phyloP scores from a whole-genome alignment of 2,113 vertebrate species.

The Platysteira castanea region DNA sequence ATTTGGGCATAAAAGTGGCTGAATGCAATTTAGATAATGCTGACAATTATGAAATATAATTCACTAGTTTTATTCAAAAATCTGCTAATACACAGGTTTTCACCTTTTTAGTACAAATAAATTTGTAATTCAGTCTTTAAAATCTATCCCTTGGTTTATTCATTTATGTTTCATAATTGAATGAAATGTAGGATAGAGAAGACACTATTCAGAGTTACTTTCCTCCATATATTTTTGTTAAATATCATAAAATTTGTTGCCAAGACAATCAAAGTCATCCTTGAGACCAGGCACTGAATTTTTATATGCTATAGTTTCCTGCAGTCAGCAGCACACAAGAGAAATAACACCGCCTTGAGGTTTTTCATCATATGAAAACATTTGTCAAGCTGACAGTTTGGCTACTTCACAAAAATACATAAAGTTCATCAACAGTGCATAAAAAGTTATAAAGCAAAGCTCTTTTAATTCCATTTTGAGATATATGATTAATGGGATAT shows the following conservation, averaged over 20 bases:
- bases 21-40: background rate
- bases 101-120: background rate
- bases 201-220: background rate
- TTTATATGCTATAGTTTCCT: conserved; percentile 13
- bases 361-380: conserved; percentile 24
- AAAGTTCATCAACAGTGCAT: conserved; percentile 11
- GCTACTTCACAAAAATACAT: conserved; percentile 56
- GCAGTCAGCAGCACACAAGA: background rate
- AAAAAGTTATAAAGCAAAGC: conserved; percentile 22
- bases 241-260: background rate
- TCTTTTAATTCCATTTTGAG: background rate
- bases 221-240: background rate
- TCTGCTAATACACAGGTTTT: background rate
- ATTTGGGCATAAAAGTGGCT: background rate
- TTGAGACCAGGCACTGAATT: conserved; percentile 28
- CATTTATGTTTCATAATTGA: background rate
- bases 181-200: background rate
- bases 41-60: background rate
- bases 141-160: background rate
- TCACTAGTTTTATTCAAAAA: background rate
- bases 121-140: background rate
- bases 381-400: conserved; percentile 69
- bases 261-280: conserved; percentile 8
- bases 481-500: conserved; percentile 41
- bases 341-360: conserved; percentile 16